Conservation (phyloP, 2,888 invertebrate genomes). For the Eueremaeus valkanovi region DNA sequence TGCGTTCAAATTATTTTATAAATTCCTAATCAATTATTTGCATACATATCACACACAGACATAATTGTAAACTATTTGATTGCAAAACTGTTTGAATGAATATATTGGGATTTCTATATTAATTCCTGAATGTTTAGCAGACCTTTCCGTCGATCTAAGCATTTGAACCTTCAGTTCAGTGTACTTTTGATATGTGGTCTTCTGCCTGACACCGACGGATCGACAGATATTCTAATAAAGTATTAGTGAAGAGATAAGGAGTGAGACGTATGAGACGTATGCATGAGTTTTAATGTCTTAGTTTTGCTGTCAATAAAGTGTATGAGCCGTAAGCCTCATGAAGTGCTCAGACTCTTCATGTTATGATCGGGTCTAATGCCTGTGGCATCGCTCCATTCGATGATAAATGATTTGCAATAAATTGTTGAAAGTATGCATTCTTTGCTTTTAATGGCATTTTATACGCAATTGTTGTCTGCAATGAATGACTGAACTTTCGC, state of each 20-base stretch:
- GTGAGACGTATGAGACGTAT: background rate
- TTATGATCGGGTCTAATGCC: background rate
- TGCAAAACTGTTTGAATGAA: background rate
- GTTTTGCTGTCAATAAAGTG: background rate
- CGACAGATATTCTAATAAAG: background rate
- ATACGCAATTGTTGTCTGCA: background rate
- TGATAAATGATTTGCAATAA: conserved; percentile 20
- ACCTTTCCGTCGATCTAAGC: background rate
- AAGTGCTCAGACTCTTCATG: background rate
- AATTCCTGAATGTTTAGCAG: background rate
- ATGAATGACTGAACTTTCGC: background rate
- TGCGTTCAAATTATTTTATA: background rate
- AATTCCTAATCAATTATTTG: background rate
- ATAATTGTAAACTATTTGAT: too few species aligned
- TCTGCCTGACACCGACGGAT: background rate
- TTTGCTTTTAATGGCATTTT: background rate
- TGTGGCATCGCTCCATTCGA: background rate
- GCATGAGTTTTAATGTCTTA: conserved; percentile 14
- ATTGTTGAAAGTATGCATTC: conserved; percentile 22
- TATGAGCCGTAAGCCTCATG: background rate
- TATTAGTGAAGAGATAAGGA: background rate
- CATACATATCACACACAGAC: too few species aligned
- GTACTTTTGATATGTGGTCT: background rate
- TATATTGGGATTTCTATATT: too few species aligned
- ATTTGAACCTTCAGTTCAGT: background rate